Conservation (phyloP, 1,140 invertebrate species). For the Brachionus plicatilis region DNA sequence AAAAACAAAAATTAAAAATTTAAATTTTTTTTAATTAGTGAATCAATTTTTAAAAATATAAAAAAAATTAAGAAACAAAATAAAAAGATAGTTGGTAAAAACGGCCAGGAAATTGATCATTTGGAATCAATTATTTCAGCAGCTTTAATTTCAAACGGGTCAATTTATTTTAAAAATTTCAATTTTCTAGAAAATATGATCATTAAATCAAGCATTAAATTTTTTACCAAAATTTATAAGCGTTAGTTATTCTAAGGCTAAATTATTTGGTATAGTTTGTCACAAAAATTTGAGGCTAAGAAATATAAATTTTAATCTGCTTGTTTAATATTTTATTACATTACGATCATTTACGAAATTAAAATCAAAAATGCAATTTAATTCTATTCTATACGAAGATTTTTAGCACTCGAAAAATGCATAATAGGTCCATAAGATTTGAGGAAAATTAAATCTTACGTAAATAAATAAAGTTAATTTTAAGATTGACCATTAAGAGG, state of each 20-base stretch:
- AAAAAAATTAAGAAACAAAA: too few species aligned
- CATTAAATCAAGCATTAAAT: background rate
- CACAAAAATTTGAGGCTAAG: background rate
- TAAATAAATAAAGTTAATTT: conserved; percentile 11
- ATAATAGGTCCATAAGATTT: background rate
- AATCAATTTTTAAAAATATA: too few species aligned
- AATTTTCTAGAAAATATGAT: background rate
- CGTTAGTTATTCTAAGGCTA: background rate
- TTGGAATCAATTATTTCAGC: too few species aligned
- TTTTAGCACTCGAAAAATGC: background rate
- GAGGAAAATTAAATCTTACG: conserved; percentile 7
- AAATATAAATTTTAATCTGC: background rate
- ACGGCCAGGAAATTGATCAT: too few species aligned
- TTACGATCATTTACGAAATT: background rate
- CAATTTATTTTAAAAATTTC: background rate
- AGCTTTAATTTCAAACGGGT: background rate
- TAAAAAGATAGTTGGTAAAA: too few species aligned
- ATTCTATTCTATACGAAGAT: background rate
- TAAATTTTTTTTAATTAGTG: too few species aligned
- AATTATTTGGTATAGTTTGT: background rate
- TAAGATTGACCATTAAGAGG: background rate
- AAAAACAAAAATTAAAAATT: too few species aligned
- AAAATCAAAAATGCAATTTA: background rate
- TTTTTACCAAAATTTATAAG: background rate
- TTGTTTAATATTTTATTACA: conserved; percentile 23